A percentile compares a stretch with the other conserved stretches of the same genome.
These are phyloP conservation scores for Trichogramma dendrolimi DNA, from an alignment of 2,888 invertebrate genomes.

Conservation along the genomic window DNA sequence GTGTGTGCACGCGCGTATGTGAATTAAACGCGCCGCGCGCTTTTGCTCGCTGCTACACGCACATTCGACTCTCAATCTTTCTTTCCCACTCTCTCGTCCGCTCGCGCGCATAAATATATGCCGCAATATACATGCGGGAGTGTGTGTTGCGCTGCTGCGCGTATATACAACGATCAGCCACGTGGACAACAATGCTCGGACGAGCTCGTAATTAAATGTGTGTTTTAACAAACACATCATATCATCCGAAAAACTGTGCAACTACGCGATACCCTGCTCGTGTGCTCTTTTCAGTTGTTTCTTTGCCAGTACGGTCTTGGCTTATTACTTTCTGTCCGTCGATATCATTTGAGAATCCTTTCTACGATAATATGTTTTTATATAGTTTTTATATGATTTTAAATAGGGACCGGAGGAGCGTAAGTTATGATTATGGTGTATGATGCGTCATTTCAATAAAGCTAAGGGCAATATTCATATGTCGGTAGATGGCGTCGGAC, in stretches of 20 bases:
- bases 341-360: too few species aligned
- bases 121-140: too few species aligned
- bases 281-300: conserved; percentile 8
- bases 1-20: conserved; percentile 25
- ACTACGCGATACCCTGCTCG: conserved; percentile 21
- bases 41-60: conserved; percentile 26
- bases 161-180: neutral
- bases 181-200: conserved; percentile 39
- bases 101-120: conserved; percentile 5
- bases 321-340: too few species aligned
- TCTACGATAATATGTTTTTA: too few species aligned
- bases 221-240: conserved; percentile 45
- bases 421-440: too few species aligned
- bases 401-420: too few species aligned
- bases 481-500: too few species aligned
- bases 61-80: conserved; percentile 17
- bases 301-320: too few species aligned
- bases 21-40: conserved; percentile 44
- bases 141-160: neutral
- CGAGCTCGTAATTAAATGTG: conserved; percentile 45
- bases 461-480: too few species aligned
- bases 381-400: too few species aligned
- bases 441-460: too few species aligned
- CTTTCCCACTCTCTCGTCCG: conserved; percentile 13
- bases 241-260: conserved; percentile 6